phyloP scores from a whole-genome alignment of 2,113 vertebrate species.

The Sinocyclocheilus anshuiensis region DNA sequence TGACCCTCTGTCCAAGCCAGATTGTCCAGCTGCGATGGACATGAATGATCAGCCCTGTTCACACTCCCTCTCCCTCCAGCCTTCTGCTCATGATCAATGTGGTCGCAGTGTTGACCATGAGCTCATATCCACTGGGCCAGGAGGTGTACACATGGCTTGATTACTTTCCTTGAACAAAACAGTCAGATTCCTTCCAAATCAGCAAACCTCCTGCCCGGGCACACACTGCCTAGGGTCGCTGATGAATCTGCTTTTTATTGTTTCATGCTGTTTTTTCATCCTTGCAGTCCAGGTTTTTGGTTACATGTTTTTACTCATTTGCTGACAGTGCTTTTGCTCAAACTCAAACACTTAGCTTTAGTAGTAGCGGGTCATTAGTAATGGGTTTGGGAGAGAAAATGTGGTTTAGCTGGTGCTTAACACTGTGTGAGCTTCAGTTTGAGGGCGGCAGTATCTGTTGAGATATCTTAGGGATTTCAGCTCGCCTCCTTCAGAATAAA shows the following conservation, averaged over 20 bases:
- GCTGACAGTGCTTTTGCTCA: constrained; percentile 13
- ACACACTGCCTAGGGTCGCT: not conserved
- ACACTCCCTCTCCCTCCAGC: constrained; percentile 24
- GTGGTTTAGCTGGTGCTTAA: not conserved
- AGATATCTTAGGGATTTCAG: not conserved
- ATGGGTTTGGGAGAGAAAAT: constrained; percentile 13
- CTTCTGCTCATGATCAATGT: not conserved
- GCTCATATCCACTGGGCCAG: constrained; percentile 26
- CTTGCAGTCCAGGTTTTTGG: not conserved
- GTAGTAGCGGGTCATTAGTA: not conserved
- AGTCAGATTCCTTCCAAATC: constrained; percentile 7
- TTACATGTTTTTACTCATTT: constrained; percentile 19
- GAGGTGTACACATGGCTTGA: constrained; percentile 23
- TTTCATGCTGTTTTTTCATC: constrained; percentile 11
- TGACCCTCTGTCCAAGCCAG: constrained; percentile 36
- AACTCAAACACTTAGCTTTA: constrained; percentile 2
- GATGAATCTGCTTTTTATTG: constrained; percentile 30
- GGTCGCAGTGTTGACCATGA: constrained; percentile 15
- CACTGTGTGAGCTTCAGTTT: constrained; percentile 5
- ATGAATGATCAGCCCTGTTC: constrained; percentile 22
- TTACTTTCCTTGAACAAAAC: constrained; percentile 41
- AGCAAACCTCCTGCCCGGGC: not conserved
- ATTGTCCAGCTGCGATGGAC: constrained; percentile 58
- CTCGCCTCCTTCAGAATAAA: not conserved
- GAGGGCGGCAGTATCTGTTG: not conserved